These are phyloP conservation scores for Liparis tanakae DNA, from an alignment of 2,797 vertebrate species.

Conservation along the genomic window DNA sequence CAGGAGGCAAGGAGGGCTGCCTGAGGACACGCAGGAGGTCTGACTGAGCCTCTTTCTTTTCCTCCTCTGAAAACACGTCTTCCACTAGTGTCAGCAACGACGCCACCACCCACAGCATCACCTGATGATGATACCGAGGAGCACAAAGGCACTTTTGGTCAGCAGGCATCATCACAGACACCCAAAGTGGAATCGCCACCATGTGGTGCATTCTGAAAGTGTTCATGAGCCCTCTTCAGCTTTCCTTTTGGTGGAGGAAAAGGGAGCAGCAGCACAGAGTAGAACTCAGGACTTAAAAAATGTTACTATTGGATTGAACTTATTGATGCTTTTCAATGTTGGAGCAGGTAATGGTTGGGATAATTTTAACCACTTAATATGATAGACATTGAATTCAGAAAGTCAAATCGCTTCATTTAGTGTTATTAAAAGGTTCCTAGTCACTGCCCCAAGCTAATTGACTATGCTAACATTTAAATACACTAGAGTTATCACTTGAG, in stretches of 20 bases:
- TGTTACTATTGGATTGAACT: not conserved
- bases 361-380: not conserved
- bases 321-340: not conserved
- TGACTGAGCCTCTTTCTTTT: conserved; percentile 37
- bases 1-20: conserved; percentile 34
- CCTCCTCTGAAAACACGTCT: conserved; percentile 62
- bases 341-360: not conserved
- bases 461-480: not conserved
- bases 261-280: not conserved
- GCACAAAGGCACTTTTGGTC: conserved; percentile 6
- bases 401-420: not conserved
- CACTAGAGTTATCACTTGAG: no score
- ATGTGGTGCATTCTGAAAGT: not conserved
- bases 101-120: conserved; percentile 74
- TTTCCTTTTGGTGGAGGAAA: not conserved
- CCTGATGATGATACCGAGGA: conserved; percentile 54
- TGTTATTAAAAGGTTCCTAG: not conserved
- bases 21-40: conserved; percentile 32
- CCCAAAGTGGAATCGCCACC: not conserved
- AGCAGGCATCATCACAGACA: not conserved
- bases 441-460: not conserved
- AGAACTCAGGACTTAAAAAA: not conserved
- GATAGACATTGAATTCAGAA: not conserved
- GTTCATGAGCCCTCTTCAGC: not conserved
- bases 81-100: conserved; percentile 70